These are phyloP conservation scores for Papilio protenor DNA, from an alignment of 2,888 invertebrate species.

Conservation along the genomic window DNA sequence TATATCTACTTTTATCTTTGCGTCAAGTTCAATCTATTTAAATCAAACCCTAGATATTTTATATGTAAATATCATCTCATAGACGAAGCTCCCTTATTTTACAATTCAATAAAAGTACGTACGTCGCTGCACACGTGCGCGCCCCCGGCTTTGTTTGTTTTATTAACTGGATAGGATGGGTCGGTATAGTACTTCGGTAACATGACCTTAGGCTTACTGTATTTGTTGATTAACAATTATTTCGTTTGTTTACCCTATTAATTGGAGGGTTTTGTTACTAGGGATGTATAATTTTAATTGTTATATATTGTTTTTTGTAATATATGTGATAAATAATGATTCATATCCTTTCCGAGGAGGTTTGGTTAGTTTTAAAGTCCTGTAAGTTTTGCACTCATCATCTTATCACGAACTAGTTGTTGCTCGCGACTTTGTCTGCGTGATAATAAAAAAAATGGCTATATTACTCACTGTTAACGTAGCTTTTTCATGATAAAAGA, in stretches of 20 bases:
- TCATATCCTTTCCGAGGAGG: neutral
- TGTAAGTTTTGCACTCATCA: too few relatives aligned
- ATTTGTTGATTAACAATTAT: constrained; percentile 16
- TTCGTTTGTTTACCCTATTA: neutral
- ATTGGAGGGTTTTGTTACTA: neutral
- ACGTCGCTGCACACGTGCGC: constrained; percentile 15
- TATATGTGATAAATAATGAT: neutral
- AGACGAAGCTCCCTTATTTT: constrained; percentile 9
- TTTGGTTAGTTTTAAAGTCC: neutral
- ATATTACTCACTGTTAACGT: too few relatives aligned
- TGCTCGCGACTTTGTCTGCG: too few relatives aligned
- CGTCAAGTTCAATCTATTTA: neutral
- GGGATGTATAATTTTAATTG: neutral
- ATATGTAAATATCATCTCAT: constrained; percentile 12
- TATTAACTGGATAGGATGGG: constrained; percentile 22
- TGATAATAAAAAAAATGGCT: too few relatives aligned
- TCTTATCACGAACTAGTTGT: too few relatives aligned
- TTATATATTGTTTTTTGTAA: neutral
- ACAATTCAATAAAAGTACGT: constrained; percentile 25
- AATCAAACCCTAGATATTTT: neutral
- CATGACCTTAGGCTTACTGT: constrained; percentile 2
- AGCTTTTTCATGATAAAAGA: too few relatives aligned
- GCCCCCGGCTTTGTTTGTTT: constrained; percentile 23
- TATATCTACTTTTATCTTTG: neutral
- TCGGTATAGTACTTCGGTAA: constrained; percentile 3